Base-by-base conservation (phyloP, 1,140 invertebrate genomes). In the Achatina immaculata region DNA sequence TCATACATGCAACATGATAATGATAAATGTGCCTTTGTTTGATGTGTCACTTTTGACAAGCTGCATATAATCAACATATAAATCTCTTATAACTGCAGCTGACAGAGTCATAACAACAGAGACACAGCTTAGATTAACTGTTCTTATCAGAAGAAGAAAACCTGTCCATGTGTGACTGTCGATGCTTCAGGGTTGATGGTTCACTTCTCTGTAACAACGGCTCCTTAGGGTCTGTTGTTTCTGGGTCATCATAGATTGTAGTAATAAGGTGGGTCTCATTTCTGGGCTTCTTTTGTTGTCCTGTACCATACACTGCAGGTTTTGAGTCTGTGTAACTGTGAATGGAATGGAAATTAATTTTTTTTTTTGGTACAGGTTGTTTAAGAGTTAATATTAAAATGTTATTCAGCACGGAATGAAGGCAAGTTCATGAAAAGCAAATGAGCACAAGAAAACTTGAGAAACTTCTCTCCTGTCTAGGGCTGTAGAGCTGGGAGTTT, bases 191-290 rank as follows among this genome's bases (percentile, higher is more conserved):
- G 28, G 83, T 81, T 72, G 88, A 85, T n/a, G 84, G 88, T 48
- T 89, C 84, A 62, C 84, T 79, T 75, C 88, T 74, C 40, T 85
- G 71, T 28, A 85, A 78, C 24, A 89, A 68, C 14, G 83, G 81
- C 36, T 88, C 87, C 31, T 83, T 43, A 6, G 87, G 87, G 62
- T 90, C 89, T 19, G 88, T 86, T 1, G 81, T 78, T 9, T 43
- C 42, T 24, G 85, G 87, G 69, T 89, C 58, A 72, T 89, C 89
- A 84, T 88, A 89, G 24, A 87, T 51, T 40, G 88, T 89, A 31
- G 89, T 85, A 43, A 89, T 89, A n/a, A 88, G 31, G 24, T 79
- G 73, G 51, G 28, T 68, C 66, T 48, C 62, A 40, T 14, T 65
- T 71, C 45, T 80, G 24, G 79, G 38, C 40, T 76, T 81, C 66